Conservation (phyloP, 2,797 vertebrate genomes). For the Balearica regulorum region DNA sequence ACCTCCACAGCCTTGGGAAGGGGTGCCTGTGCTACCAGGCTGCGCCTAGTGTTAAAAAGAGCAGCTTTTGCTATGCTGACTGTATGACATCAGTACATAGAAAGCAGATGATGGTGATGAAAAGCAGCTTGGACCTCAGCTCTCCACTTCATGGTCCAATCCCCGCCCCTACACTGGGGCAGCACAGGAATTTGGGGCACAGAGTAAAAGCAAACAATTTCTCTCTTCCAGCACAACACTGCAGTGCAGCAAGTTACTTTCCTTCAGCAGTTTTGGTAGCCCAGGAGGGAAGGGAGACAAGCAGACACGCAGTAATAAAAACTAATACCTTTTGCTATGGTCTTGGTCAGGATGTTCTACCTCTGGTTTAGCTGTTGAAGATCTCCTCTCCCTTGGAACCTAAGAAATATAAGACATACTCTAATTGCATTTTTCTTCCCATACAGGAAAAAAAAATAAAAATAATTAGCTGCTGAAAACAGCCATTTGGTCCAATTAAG, state of each 20-base stretch:
- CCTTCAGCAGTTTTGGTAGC: not conserved
- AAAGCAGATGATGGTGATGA: not conserved
- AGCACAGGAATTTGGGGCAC: not conserved
- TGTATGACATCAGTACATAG: not conserved
- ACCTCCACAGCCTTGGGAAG: not conserved
- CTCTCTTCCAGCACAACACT: not conserved
- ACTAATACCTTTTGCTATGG: constrained; percentile 91
- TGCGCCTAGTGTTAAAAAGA: not conserved
- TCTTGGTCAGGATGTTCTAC: constrained; percentile 89
- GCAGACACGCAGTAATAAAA: not conserved
- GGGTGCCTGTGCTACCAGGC: not conserved
- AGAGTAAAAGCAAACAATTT: not conserved
- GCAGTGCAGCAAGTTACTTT: not conserved
- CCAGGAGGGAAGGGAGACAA: not conserved
- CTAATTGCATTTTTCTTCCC: not conserved
- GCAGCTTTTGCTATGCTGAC: not conserved
- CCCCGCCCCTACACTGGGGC: not conserved
- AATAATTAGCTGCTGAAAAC: not conserved
- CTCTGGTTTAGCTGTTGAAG: constrained; percentile 86
- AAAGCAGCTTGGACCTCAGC: not conserved
- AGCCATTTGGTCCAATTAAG: not conserved
- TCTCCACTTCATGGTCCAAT: not conserved
- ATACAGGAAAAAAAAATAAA: not conserved
- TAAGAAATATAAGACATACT: constrained; percentile 58
- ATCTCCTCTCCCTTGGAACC: constrained; percentile 94